Conservation (phyloP, 2,113 vertebrate species). For the Charadrius vociferus region DNA sequence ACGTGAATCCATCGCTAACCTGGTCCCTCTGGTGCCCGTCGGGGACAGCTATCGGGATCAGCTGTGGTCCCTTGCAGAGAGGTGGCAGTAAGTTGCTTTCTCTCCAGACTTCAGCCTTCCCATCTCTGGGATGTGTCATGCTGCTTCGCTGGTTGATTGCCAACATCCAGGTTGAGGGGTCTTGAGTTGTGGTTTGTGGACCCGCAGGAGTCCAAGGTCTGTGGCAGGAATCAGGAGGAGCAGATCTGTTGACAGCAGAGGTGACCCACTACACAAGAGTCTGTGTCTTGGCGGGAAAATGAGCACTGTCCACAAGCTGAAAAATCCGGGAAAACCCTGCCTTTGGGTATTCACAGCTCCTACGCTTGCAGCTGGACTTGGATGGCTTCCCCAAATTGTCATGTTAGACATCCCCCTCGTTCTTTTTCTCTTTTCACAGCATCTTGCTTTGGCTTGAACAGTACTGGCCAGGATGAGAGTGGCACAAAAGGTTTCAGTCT, state of each 20-base stretch:
- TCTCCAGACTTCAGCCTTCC: not conserved
- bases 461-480: not conserved
- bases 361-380: not conserved
- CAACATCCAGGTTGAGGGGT: not conserved
- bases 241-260: not conserved
- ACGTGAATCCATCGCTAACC: fast-evolving
- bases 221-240: not conserved
- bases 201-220: not conserved
- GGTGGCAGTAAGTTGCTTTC: not conserved
- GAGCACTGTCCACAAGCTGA: not conserved
- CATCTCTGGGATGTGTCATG: not conserved
- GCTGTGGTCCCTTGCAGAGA: not conserved
- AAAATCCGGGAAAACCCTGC: not conserved
- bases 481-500: not conserved
- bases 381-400: not conserved
- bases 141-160: not conserved
- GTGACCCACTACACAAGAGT: not conserved
- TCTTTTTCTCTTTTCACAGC: not conserved
- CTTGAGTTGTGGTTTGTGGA: not conserved
- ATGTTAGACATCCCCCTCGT: not conserved
- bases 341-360: not conserved
- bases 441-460: not conserved
- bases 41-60: not conserved
- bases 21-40: not conserved
- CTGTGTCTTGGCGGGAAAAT: not conserved